Conservation (phyloP, 2,888 invertebrate species). For the Acrobasis suavella region DNA sequence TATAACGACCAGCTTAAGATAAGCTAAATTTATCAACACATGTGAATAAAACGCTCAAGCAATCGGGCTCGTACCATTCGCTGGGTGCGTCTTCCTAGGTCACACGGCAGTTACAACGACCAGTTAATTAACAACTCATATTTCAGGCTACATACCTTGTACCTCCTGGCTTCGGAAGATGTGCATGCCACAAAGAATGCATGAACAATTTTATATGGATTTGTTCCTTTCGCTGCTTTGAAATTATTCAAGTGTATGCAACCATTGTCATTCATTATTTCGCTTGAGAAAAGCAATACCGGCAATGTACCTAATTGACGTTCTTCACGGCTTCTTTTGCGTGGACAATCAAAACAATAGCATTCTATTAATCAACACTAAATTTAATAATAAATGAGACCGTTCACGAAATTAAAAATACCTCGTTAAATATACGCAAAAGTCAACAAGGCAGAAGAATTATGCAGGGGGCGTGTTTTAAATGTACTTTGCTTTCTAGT, state of each 20-base stretch:
- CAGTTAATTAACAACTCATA: neutral
- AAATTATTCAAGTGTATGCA: constrained; percentile 91
- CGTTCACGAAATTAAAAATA: constrained; percentile 15
- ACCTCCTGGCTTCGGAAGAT: constrained; percentile 89
- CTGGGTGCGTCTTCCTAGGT: constrained; percentile 1
- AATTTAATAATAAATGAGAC: neutral
- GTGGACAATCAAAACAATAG: constrained; percentile 20
- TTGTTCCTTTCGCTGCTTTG: constrained; percentile 89
- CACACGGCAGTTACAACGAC: neutral
- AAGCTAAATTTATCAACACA: constrained; percentile 24
- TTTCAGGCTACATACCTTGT: constrained; percentile 85
- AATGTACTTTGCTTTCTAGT: constrained; percentile 9
- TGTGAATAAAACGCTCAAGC: constrained; percentile 4
- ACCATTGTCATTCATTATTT: constrained; percentile 86
- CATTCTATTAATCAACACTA: constrained; percentile 22
- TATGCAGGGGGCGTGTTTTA: constrained; percentile 23
- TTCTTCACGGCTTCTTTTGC: constrained; percentile 3
- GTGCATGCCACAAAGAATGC: constrained; percentile 93
- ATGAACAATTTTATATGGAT: constrained; percentile 90
- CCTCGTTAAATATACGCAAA: constrained; percentile 6
- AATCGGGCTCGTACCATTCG: neutral
- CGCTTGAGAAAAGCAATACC: constrained; percentile 36
- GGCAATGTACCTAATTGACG: neutral
- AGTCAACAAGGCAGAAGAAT: constrained; percentile 17
- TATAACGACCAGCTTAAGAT: constrained; percentile 27